Evolutionary conservation across 2,113 vertebrate genomes (phyloP).

Genomic region (Pycnonotus jocosus): DNA sequence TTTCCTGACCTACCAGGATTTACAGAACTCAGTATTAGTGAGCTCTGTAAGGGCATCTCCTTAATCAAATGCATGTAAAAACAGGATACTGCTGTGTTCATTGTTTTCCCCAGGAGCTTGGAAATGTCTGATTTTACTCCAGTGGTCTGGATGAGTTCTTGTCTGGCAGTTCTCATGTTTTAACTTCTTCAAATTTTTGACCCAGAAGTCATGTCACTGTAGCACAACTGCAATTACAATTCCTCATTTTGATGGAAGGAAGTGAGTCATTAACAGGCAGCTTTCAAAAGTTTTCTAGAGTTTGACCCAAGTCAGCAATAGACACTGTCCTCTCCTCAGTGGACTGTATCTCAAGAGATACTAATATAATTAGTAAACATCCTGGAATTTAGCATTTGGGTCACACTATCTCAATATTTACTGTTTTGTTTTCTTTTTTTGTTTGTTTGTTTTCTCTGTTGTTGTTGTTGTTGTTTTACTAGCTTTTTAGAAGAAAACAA

Average conservation of each 20-base stretch:
- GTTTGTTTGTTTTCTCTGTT: not conserved
- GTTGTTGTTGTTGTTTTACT: no score
- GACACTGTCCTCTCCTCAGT: not conserved
- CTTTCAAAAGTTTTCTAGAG: not conserved
- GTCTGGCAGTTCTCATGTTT: not conserved
- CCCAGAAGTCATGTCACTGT: not conserved
- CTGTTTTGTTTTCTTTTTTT: not conserved
- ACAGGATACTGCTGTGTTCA: not conserved
- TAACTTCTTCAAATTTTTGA: conserved; percentile 15
- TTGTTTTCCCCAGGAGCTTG: not conserved
- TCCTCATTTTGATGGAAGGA: conserved; percentile 10
- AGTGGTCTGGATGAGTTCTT: not conserved
- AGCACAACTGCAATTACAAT: not conserved
- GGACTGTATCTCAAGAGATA: not conserved
- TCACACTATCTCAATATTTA: not conserved
- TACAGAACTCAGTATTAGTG: not conserved
- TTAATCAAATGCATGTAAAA: not conserved
- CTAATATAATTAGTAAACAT: not conserved
- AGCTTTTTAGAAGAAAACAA: not conserved
- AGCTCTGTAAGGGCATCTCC: not conserved
- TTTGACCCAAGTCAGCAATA: not conserved
- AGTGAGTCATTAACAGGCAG: not conserved
- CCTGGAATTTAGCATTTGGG: not conserved
- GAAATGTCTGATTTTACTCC: not conserved
- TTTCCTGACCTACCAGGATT: not conserved